phyloP scores from a whole-genome alignment of 2,113 vertebrate species.

The Smithornis capensis region DNA sequence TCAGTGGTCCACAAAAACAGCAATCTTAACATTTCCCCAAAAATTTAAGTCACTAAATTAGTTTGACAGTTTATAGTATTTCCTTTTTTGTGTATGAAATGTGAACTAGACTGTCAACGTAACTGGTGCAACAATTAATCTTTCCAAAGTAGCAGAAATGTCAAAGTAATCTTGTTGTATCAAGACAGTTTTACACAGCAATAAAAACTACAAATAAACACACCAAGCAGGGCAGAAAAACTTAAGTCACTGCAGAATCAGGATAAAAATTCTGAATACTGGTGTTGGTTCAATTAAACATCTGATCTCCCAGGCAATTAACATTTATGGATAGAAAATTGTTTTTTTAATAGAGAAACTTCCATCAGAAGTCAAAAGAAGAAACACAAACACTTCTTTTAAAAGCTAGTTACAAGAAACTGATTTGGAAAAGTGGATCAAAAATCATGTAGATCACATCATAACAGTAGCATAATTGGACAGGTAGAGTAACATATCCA shows the following conservation, averaged over 20 bases:
- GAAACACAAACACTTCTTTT: background rate
- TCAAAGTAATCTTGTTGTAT: background rate
- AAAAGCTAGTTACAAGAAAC: background rate
- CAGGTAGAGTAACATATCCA: background rate
- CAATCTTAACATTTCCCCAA: background rate
- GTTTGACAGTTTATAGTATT: background rate
- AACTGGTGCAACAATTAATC: background rate
- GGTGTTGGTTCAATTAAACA: background rate
- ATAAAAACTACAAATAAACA: background rate
- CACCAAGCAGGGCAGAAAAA: background rate
- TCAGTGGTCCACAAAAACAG: background rate
- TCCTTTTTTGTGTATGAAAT: background rate
- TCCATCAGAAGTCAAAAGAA: background rate
- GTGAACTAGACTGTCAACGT: constrained; percentile 30
- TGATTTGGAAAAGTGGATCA: background rate
- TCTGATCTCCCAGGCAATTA: background rate
- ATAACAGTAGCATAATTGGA: background rate
- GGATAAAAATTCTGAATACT: background rate
- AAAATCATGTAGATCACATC: background rate
- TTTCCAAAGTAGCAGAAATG: background rate
- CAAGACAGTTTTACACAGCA: background rate
- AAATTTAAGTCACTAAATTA: background rate
- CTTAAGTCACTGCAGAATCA: background rate
- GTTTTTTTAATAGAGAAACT: background rate
- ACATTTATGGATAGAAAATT: background rate